Percentiles rank a stretch among this genome's conserved stretches.
Conservation (phyloP, 2,113 vertebrate species). For the Hepsetus odoe region DNA sequence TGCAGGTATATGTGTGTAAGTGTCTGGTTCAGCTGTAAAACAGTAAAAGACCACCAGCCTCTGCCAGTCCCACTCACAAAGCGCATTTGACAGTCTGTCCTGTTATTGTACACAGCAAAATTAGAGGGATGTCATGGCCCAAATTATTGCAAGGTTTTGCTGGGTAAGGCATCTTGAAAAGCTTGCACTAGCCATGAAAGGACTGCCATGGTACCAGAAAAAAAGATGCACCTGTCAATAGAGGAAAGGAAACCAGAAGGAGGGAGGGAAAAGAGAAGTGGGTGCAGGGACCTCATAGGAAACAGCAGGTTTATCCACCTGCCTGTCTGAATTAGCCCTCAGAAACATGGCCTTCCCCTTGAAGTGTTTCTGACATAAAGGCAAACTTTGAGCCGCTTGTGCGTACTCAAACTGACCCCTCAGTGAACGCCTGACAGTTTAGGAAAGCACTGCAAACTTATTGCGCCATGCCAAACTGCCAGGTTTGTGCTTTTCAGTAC, state of each 20-base stretch:
- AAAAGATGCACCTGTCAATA: conserved; percentile 78
- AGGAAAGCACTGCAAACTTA: background rate
- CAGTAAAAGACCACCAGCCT: conserved; percentile 73
- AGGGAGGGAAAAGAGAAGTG: conserved; percentile 45
- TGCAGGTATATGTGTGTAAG: conserved; percentile 27
- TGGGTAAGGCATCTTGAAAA: conserved; percentile 69
- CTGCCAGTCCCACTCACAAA: conserved; percentile 64
- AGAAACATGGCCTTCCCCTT: conserved; percentile 45
- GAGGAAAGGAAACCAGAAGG: conserved; percentile 66
- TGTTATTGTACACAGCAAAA: conserved; percentile 69
- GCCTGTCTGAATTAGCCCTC: conserved; percentile 55
- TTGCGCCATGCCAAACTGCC: background rate
- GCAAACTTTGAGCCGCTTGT: background rate
- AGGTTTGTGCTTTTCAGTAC: too few relatives aligned
- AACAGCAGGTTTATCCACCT: conserved; percentile 64
- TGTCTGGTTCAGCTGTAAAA: conserved; percentile 42
- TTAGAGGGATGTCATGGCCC: conserved; percentile 67
- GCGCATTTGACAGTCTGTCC: conserved; percentile 66
- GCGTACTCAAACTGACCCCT: background rate
- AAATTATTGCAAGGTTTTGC: conserved; percentile 68
- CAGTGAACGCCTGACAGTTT: background rate
- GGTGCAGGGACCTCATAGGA: conserved; percentile 63
- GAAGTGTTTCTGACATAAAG: conserved; percentile 44
- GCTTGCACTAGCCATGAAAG: conserved; percentile 68
- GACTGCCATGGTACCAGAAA: conserved; percentile 58